Evolutionary conservation across 1,140 invertebrate species (phyloP).

Genomic region (Calliopsis andreniformis): DNA sequence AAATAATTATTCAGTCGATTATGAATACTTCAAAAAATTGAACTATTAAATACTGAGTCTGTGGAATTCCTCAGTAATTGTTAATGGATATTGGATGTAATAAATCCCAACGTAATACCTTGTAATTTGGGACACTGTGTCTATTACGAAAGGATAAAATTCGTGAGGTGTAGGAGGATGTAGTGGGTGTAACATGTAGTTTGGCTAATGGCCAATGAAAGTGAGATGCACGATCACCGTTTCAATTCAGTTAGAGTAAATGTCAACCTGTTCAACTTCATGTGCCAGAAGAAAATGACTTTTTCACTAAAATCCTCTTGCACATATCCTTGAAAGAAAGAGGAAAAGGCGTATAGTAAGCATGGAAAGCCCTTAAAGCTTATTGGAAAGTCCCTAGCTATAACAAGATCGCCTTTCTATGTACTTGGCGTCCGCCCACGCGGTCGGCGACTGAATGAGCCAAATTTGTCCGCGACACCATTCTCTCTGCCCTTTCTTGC

Average conservation of each 20-base stretch:
- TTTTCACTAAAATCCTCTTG: no score
- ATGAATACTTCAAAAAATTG: no score
- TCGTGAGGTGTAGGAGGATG: not conserved
- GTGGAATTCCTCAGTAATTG: no score
- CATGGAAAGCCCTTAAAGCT: not conserved
- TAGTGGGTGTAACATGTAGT: not conserved
- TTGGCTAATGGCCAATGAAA: not conserved
- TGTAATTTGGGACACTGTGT: no score
- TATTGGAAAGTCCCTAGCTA: not conserved
- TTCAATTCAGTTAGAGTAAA: not conserved
- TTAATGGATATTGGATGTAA: no score
- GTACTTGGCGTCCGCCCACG: not conserved
- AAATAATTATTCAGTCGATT: no score
- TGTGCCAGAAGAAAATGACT: no score
- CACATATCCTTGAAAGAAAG: no score
- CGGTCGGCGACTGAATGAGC: not conserved
- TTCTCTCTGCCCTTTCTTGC: not conserved
- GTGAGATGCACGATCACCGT: not conserved
- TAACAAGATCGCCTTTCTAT: not conserved
- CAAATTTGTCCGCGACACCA: conserved; percentile 2
- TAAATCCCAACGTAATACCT: no score
- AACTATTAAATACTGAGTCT: no score
- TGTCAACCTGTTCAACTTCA: no score
- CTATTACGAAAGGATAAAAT: not conserved
- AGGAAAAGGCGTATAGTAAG: no score